Evolutionary conservation across 2,113 vertebrate genomes (phyloP), one percentile per base, ranked within the genome.

Genomic region (Saccopteryx bilineata): DNA sequence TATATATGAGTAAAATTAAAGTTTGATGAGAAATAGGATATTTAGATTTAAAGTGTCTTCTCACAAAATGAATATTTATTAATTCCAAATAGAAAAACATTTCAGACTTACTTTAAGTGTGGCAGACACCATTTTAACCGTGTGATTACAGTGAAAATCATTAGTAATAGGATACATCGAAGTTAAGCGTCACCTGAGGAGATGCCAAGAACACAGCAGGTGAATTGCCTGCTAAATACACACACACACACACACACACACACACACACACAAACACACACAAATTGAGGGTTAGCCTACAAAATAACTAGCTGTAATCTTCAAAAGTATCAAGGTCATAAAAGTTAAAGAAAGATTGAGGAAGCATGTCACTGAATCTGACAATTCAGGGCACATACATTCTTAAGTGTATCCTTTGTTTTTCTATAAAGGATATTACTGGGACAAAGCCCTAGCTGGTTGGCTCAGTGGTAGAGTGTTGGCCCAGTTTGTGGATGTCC

Each of bases 1-100:
- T 69, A 90, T 39, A 48, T 84, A 87, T 87, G 13, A 72, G 21
- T 46, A 31, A 65, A 82, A 50, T 33, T 50, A 83, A 82, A 78
- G n/a, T 72, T 83, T 90, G 56, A 56, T 56, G 33, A 75, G 52
- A 60, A 50, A 60, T 31, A 58, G 39, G 21, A 12, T 84, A 84
- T n/a, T 26, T 74, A 76, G 19, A 66, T 31, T 2, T 87, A 83
- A 94, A 68, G 28, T 63, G 65, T 69, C 10, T 92, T 54, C 12
- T 86, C n/a, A 74, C 18, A 95, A 61, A 75, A 54, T 58, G 19
- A 87, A 80, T 82, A 72, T 12, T 66, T 82, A 65, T 28, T 89
- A 63, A 91, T 88, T 92, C 52, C 46, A 72, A 50, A 31, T 9
- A 12, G 54, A 66, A 88, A 60, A 88, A 79, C 33, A 68, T 56